phyloP scores from a whole-genome alignment of 2,888 invertebrate species.

The Morpho helenor region DNA sequence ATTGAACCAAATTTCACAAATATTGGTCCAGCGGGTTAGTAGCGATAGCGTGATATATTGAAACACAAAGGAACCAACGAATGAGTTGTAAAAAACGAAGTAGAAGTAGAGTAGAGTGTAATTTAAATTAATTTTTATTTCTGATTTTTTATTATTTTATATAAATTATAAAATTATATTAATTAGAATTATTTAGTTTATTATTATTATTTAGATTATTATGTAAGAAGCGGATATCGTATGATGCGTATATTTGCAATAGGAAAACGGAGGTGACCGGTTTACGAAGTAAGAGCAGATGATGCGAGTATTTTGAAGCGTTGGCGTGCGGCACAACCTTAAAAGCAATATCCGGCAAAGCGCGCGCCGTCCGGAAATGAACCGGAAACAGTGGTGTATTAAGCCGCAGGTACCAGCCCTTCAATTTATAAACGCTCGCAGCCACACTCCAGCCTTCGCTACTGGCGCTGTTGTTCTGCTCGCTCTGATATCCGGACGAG shows the following conservation, averaged over 20 bases:
- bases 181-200: no score
- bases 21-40: no score
- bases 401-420: constrained; percentile 79
- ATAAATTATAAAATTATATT: no score
- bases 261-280: constrained; percentile 24
- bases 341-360: constrained; percentile 80
- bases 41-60: no score
- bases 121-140: no score
- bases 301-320: constrained; percentile 30
- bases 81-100: no score
- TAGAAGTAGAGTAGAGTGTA: no score
- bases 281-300: constrained; percentile 30
- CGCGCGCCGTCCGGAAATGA: constrained; percentile 79
- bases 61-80: no score
- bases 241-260: constrained; percentile 17
- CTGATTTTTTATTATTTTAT: no score
- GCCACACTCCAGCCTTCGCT: constrained; percentile 54
- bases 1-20: no score
- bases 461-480: constrained; percentile 41
- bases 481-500: constrained; percentile 55
- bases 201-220: no score
- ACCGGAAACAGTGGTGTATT: constrained; percentile 80
- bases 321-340: constrained; percentile 74
- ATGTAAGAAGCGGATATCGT: no score
- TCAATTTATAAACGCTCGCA: constrained; percentile 78